Conservation (phyloP, 1,140 invertebrate species). For the Magallana angulata region DNA sequence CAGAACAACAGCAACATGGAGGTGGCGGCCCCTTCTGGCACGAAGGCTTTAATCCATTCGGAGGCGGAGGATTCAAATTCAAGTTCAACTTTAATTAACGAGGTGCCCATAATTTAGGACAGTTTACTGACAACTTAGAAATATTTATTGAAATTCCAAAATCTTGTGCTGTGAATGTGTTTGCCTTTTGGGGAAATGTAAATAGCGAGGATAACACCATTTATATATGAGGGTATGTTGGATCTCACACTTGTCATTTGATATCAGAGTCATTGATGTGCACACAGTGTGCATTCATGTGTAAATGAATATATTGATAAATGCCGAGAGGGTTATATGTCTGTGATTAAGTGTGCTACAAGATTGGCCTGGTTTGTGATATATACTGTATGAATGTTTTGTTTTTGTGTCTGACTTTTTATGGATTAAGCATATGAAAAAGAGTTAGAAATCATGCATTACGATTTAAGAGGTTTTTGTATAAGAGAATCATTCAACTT, state of each 20-base stretch:
- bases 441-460: too few relatives aligned
- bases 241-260: background rate
- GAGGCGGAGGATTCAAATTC: constrained; percentile 90
- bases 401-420: too few relatives aligned
- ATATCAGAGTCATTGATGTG: background rate
- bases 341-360: background rate
- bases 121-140: background rate
- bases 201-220: background rate
- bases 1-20: constrained; percentile 85
- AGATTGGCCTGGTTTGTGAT: too few relatives aligned
- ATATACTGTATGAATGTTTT: too few relatives aligned
- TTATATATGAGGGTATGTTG: constrained; percentile 1
- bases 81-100: constrained; percentile 90
- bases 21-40: constrained; percentile 75
- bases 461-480: too few relatives aligned
- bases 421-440: too few relatives aligned
- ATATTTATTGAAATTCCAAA: constrained; percentile 14
- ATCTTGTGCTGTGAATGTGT: background rate
- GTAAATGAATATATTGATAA: background rate
- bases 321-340: background rate
- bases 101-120: constrained; percentile 2
- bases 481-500: too few relatives aligned
- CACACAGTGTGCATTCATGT: background rate
- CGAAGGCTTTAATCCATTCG: constrained; percentile 88
- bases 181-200: background rate